These are phyloP conservation scores for Oconnorella tubifera DNA, from an alignment of 2,888 invertebrate species.

Conservation along the genomic window DNA sequence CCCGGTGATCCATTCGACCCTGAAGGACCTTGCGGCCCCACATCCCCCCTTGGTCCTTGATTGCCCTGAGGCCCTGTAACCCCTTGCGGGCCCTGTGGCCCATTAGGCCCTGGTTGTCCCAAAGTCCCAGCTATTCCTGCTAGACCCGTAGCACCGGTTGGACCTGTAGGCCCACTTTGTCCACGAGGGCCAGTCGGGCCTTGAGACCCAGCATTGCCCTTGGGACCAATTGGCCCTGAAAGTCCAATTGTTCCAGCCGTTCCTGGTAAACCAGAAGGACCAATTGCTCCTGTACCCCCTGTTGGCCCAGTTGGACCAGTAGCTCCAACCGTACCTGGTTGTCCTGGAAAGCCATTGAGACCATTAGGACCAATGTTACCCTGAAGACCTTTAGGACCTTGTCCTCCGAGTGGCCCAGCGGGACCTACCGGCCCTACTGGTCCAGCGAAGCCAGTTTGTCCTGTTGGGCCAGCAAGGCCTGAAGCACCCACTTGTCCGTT, in stretches of 20 bases:
- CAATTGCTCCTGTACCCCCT: constrained; percentile 16
- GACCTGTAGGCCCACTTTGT: not conserved
- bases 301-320: constrained; percentile 12
- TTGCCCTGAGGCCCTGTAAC: constrained; percentile 13
- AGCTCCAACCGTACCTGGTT: constrained; percentile 5
- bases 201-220: constrained; percentile 7
- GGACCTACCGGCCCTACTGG: constrained; percentile 1
- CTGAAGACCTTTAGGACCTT: not conserved
- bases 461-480: constrained; percentile 57
- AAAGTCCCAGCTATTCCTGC: constrained; percentile 19
- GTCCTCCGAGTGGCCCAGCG: constrained; percentile 20
- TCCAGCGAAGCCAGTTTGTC: constrained; percentile 16
- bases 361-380: not conserved
- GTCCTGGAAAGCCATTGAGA: not conserved
- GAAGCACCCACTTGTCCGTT: constrained; percentile 55
- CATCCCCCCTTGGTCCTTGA: constrained; percentile 23
- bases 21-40: constrained; percentile 25
- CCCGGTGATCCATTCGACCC: constrained; percentile 20
- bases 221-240: constrained; percentile 5
- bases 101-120: constrained; percentile 19
- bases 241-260: constrained; percentile 19
- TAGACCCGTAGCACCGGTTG: constrained; percentile 11
- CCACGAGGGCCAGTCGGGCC: constrained; percentile 7
- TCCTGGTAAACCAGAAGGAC: constrained; percentile 26
- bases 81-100: too few species aligned